These are phyloP conservation scores for Brachypteracias leptosomus DNA, from an alignment of 2,113 vertebrate species.

Conservation along the genomic window DNA sequence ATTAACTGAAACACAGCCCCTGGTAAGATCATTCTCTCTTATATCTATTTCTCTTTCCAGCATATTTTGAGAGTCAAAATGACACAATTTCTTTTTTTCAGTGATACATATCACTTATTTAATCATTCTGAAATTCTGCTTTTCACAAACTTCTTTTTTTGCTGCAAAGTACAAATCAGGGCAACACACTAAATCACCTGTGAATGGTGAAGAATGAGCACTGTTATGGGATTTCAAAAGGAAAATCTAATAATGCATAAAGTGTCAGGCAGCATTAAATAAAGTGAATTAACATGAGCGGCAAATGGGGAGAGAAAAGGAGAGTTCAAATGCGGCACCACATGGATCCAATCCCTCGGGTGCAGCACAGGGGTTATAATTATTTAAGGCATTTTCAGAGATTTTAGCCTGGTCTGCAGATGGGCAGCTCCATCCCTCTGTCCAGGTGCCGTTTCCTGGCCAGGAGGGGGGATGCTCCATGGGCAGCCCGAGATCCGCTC, in stretches of 20 bases:
- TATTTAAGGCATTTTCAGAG: not conserved
- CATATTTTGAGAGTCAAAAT: not conserved
- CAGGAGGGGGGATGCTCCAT: not conserved
- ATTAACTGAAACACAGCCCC: not conserved
- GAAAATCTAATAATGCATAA: not conserved
- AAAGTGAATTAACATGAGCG: not conserved
- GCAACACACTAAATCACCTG: not conserved
- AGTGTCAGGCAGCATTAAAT: not conserved
- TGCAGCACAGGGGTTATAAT: rapidly evolving
- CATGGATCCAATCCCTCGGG: rapidly evolving
- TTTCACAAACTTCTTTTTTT: not conserved
- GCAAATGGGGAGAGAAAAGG: not conserved
- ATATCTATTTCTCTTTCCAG: not conserved
- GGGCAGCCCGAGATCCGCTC: not conserved
- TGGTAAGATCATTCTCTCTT: not conserved
- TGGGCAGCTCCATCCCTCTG: not conserved
- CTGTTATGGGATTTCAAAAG: not conserved
- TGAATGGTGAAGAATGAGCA: not conserved
- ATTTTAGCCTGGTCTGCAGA: not conserved
- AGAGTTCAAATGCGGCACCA: rapidly evolving
- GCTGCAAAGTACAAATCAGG: not conserved
- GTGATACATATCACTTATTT: not conserved
- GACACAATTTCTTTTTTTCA: not conserved
- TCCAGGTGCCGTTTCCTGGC: rapidly evolving
- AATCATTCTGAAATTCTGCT: not conserved